A percentile compares a stretch with the other conserved stretches of the same genome.
These are phyloP conservation scores for Albula glossodonta DNA, from an alignment of 2,113 vertebrate genomes.

Conservation along the genomic window DNA sequence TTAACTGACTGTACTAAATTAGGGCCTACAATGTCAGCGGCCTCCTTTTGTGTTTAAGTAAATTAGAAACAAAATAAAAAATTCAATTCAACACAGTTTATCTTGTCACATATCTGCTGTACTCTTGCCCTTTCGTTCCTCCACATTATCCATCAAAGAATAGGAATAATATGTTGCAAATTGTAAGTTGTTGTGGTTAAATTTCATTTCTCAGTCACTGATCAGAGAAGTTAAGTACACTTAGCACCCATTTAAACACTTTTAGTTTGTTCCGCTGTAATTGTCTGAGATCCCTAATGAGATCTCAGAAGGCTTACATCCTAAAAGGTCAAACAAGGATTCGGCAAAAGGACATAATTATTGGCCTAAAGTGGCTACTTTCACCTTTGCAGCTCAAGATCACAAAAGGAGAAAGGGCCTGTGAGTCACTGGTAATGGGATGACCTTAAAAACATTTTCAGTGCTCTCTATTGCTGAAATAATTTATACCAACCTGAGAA, in stretches of 20 bases:
- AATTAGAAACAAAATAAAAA: background rate
- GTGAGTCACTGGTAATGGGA: background rate
- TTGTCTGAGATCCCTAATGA: background rate
- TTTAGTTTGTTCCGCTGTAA: background rate
- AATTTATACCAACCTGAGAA: background rate
- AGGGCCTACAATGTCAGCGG: background rate
- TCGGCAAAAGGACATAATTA: background rate
- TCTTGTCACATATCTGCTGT: too few relatives aligned
- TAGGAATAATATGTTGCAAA: background rate
- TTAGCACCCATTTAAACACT: background rate
- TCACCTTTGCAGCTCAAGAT: background rate
- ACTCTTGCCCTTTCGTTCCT: background rate
- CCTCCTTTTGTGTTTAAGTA: background rate
- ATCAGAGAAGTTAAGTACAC: background rate
- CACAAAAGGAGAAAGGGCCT: background rate
- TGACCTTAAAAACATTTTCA: background rate
- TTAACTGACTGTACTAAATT: background rate
- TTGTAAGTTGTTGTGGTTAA: background rate
- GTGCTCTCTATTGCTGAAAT: background rate
- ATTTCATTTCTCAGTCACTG: background rate
- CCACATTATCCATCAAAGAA: background rate
- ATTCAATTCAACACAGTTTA: background rate
- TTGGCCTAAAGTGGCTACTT: background rate
- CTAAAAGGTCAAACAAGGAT: background rate
- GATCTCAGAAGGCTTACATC: background rate